Conservation (phyloP, 2,888 invertebrate species). For the Tetragonisca angustula region DNA sequence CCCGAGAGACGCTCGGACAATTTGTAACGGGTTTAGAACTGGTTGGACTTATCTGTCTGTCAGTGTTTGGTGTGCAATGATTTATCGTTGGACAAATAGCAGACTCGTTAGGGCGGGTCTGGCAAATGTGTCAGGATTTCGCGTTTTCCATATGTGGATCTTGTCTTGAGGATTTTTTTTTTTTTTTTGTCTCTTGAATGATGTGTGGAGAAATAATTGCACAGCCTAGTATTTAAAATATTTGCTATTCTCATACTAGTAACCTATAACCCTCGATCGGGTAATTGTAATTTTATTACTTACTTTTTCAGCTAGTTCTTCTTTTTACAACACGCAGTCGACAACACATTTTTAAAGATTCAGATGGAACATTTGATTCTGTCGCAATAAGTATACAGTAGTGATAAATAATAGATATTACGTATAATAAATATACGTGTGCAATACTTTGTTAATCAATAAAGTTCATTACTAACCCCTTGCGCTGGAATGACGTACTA, state of each 20-base stretch:
- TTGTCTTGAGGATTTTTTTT: neutral
- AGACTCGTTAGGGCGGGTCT: neutral
- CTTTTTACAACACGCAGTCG: too few species aligned
- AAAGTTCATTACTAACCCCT: too few species aligned
- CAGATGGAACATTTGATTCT: too few species aligned
- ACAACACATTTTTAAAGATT: too few species aligned
- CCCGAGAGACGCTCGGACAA: slow-evolving; percentile 31
- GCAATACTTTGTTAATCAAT: too few species aligned
- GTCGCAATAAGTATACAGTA: too few species aligned
- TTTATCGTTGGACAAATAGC: slow-evolving; percentile 17
- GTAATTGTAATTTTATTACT: too few species aligned
- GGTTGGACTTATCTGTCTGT: slow-evolving; percentile 35
- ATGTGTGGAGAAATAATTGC: neutral
- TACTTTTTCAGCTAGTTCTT: too few species aligned
- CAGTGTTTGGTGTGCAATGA: slow-evolving; percentile 15
- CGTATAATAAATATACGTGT: too few species aligned
- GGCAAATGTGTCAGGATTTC: neutral
- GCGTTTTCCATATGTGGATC: neutral
- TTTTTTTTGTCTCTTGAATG: neutral
- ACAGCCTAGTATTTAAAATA: neutral
- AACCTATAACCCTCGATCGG: too few species aligned
- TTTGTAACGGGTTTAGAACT: slow-evolving; percentile 36
- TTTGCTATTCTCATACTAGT: neutral
- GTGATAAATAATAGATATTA: too few species aligned
- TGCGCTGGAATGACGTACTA: too few species aligned